Evolutionary conservation across 2,888 invertebrate species (phyloP), one percentile per base, ranked within the genome.

Genomic region (Nemapogon koenigi): DNA sequence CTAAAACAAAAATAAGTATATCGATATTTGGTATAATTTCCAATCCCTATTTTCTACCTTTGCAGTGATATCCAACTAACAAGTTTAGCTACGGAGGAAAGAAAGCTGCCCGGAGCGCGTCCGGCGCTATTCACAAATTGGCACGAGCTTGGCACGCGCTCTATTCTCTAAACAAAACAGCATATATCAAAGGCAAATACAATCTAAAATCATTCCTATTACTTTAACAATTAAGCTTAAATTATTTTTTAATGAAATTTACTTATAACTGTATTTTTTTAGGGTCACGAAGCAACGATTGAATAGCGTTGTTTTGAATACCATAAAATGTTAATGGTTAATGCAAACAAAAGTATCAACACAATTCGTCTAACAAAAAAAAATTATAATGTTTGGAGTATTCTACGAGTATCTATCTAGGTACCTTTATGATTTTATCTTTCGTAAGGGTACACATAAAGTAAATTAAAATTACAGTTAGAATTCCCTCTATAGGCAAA

Each of bases 51-150:
- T 18, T n/a, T n/a, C 8, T 37, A 11, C 3, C 16, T 28, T 28
- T 37, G 58, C 63, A 67, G 64, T 64, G 67, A 66, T 71, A 71
- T 71, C 64, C 63, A 61, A 66, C 64, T 67, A 70, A 72, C 72
- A 67, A 70, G 71, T 72, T 67, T 62, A 72, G 68, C 70, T 64
- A 66, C 63, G 62, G 53, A 67, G 72, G 71, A 75, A 76, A 75
- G 72, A 75, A 75, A 75, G 73, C 70, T 62, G 68, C 67, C 62
- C 55, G 52, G 67, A 22, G 35, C 28, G 70, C 72, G 69, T 67
- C 69, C 70, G 68, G 64, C 63, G 68, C 67, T 72, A 69, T 70
- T 69, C 72, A 72, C 76, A 75, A 75, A 73, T 76, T 75, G 73
- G 72, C 73, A 75, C 75, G 75, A 75, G 73, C 72, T 64, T 60